A percentile compares a stretch with the other conserved stretches of the same genome.
phyloP scores from a whole-genome alignment of 2,113 vertebrate genomes.

The Ophiodon elongatus region DNA sequence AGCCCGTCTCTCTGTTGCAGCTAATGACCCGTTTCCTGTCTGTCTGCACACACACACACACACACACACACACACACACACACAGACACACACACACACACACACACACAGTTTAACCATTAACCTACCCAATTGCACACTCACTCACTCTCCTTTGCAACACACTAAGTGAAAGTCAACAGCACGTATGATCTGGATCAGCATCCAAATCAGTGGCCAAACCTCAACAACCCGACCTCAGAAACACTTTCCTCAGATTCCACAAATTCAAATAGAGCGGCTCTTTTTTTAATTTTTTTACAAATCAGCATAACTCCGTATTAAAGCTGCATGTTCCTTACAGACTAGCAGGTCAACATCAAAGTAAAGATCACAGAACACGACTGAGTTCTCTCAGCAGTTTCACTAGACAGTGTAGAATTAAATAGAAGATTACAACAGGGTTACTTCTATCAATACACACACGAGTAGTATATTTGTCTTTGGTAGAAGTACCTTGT shows the following conservation, averaged over 20 bases:
- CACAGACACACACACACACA: slow-evolving; percentile 41
- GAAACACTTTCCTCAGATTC: background rate
- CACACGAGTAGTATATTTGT: background rate
- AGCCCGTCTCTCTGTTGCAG: slow-evolving; percentile 37
- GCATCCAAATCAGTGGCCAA: slow-evolving; percentile 25
- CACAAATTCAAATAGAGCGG: too few relatives aligned
- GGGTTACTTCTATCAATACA: background rate
- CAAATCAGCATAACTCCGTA: too few relatives aligned
- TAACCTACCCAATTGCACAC: slow-evolving; percentile 52
- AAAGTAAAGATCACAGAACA: background rate
- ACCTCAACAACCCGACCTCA: background rate
- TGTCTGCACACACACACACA: slow-evolving; percentile 40
- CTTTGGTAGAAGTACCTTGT: background rate
- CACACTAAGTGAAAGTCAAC: slow-evolving; percentile 51
- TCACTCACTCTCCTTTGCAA: slow-evolving; percentile 9
- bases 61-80: slow-evolving; percentile 56
- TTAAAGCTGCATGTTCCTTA: background rate
- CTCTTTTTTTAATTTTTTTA: too few relatives aligned
- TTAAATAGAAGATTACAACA: background rate
- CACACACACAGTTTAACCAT: slow-evolving; percentile 72
- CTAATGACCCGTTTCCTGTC: slow-evolving; percentile 67
- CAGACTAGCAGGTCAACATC: background rate
- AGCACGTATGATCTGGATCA: slow-evolving; percentile 41
- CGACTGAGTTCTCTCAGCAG: background rate
- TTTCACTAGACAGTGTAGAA: background rate